Evolutionary conservation across 2,113 vertebrate species (phyloP), one percentile per base, ranked within the genome.

Genomic region (Saguinus imperator): DNA sequence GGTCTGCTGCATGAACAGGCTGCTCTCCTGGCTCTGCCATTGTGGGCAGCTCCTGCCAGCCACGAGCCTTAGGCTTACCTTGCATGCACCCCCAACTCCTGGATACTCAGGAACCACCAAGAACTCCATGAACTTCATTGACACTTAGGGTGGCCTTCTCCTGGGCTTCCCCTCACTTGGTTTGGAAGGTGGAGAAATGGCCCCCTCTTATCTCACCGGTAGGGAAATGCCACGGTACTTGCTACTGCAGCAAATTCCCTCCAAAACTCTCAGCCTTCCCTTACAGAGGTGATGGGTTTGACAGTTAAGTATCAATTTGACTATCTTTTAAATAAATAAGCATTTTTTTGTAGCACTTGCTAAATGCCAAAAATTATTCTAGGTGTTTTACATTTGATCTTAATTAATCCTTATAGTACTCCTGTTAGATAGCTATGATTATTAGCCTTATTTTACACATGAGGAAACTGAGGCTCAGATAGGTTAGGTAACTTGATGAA

Each of bases 301-400:
- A 23, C 77, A 90, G 35, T 76, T 76, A 40, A 43, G 52, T 77
- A 88, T 35, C 12, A 18, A 5, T 48, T 43, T n/a, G 61, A 21
- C n/a, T 27, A 64, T 40, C 76, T 72, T 90, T 93, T 70, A 92
- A 95, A 81, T 72, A 73, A 81, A 73, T 12, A 21, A 80, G 79
- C 10, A 27, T 9, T 70, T 82, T 82, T 40, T 10, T 1, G 10
- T 40, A 27, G 16, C 9, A 37, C 21, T 83, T 57, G 25, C 18
- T 29, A 70, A 66, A 13, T 40, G 68, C 45, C 11, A 16, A 43
- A 86, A 81, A 37, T 70, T 82, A 27, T 81, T 61, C 66, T 48
- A 57, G 35, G 35, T 23, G 37, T 37, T 90, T 76, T 48, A 72
- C 1, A 6, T n/a, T 5, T 61, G 35, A 16, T n/a, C 13, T 18